Base-by-base conservation (phyloP, 1,140 invertebrate genomes). In the Cryptotermes secundus region DNA sequence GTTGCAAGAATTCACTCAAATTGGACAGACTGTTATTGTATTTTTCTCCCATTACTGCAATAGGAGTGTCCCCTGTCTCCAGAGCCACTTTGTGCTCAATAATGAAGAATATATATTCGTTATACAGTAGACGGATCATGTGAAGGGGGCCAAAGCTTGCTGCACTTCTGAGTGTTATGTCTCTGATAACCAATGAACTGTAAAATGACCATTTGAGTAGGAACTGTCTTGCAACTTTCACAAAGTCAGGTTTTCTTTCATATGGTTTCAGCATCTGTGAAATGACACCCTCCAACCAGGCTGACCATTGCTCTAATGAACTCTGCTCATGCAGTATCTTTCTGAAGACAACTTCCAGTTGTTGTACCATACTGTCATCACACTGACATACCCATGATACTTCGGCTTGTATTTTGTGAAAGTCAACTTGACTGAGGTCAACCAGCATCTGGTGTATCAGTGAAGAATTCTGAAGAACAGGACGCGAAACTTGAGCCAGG, bases 151-250 rank as follows among this genome's bases (percentile, higher is more conserved):
- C 99, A 91, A 99, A 99, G 89, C 97, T 99, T 22, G 97, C 96
- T 35, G 99, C 98, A 86, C 97, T 99, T 88, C 98, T 92, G 82
- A 99, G 91, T 65, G 98, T 99, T 83, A 99, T 91, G 91, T 99
- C 98, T 53, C 98, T 91, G 87, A 99, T 98, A 26, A 99, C 96
- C 94, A 99, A 97, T 36, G 97, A 99, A 91, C 97, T 98, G 88
- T 99, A 99, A 92, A 99, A 99, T 84, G 97, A 99, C 99, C 99
- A 99, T 91, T 99, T 99, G 53, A 99, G 93, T 84, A 99, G 92
- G 91, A 99, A 98, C 89, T 99, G 96, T 42, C 96, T 92, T 26
- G 96, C 97, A 86, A 96, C 96, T 89, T 96, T 95, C 26, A 96
- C 95, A 91, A 97, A 99, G 85, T 95, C 83, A 35, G 95, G 92